These are phyloP conservation scores for Camptogramma bilineatum DNA, from an alignment of 2,888 invertebrate genomes.

Conservation along the genomic window DNA sequence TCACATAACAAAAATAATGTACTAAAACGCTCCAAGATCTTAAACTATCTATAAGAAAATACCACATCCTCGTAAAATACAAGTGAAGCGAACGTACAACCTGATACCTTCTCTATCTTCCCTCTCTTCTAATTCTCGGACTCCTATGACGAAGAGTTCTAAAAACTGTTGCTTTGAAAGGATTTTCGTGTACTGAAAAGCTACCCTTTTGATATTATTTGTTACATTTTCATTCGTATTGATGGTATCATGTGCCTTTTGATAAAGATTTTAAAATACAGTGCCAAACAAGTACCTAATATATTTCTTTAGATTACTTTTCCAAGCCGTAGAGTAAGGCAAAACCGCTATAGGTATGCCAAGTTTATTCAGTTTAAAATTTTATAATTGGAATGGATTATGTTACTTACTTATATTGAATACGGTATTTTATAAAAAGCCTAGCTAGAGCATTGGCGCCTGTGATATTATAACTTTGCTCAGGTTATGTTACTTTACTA, in stretches of 20 bases:
- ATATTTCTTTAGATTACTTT: not conserved
- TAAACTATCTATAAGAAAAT: too few species aligned
- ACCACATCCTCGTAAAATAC: conserved; percentile 2
- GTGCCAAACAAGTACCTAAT: not conserved
- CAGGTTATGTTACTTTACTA: too few species aligned
- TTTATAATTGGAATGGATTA: too few species aligned
- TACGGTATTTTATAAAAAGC: too few species aligned
- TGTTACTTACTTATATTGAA: too few species aligned
- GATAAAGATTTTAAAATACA: not conserved
- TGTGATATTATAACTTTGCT: too few species aligned
- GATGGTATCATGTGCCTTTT: not conserved
- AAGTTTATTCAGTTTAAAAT: too few species aligned
- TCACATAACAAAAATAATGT: too few species aligned
- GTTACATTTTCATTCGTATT: conserved; percentile 2
- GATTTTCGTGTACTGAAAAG: conserved; percentile 24
- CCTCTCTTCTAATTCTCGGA: conserved; percentile 13
- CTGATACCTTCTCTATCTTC: conserved; percentile 3
- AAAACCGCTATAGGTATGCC: too few species aligned
- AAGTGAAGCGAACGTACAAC: conserved; percentile 10
- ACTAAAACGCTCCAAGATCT: too few species aligned
- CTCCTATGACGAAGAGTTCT: conserved; percentile 15
- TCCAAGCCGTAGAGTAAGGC: too few species aligned
- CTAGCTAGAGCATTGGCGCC: too few species aligned
- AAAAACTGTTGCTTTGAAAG: conserved; percentile 20
- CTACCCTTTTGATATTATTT: not conserved